These are phyloP conservation scores for Drosophila subpulchrella DNA, from an alignment of 1,140 invertebrate species.

Conservation along the genomic window DNA sequence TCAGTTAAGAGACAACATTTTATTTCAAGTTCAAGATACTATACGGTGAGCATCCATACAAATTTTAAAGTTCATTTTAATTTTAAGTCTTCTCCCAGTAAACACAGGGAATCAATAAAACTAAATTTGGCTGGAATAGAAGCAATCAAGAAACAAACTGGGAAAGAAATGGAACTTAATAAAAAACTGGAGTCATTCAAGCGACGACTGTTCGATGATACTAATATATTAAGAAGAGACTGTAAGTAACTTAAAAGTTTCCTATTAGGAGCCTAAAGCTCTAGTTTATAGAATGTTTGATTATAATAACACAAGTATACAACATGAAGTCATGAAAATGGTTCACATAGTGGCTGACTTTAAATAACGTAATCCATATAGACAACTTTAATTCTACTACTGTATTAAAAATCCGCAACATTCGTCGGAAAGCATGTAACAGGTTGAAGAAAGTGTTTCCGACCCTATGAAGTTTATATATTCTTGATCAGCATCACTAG, in stretches of 20 bases:
- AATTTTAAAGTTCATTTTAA: neutral
- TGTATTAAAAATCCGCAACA: no score
- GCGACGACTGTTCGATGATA: slow-evolving; percentile 86
- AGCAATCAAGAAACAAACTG: slow-evolving; percentile 87
- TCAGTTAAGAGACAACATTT: slow-evolving; percentile 88
- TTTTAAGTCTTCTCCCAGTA: slow-evolving; percentile 67
- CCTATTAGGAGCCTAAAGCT: no score
- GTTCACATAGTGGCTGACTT: no score
- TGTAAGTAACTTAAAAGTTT: slow-evolving; percentile 55
- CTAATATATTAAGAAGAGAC: slow-evolving; percentile 83
- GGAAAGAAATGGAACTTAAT: slow-evolving; percentile 88
- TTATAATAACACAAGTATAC: no score
- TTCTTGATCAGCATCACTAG: no score
- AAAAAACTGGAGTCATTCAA: slow-evolving; percentile 87
- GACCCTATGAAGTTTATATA: no score
- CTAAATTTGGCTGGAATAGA: slow-evolving; percentile 86
- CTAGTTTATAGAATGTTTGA: no score
- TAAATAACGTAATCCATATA: no score
- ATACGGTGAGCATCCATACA: slow-evolving; percentile 35
- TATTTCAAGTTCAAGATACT: slow-evolving; percentile 85
- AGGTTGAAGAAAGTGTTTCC: no score
- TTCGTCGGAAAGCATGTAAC: no score
- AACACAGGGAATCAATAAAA: slow-evolving; percentile 86
- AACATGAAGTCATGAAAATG: no score
- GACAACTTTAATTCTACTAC: no score